Percentiles rank a stretch among this genome's conserved stretches.
Evolutionary conservation across 2,888 invertebrate species (phyloP).

Genomic region (Diaphora mendica): DNA sequence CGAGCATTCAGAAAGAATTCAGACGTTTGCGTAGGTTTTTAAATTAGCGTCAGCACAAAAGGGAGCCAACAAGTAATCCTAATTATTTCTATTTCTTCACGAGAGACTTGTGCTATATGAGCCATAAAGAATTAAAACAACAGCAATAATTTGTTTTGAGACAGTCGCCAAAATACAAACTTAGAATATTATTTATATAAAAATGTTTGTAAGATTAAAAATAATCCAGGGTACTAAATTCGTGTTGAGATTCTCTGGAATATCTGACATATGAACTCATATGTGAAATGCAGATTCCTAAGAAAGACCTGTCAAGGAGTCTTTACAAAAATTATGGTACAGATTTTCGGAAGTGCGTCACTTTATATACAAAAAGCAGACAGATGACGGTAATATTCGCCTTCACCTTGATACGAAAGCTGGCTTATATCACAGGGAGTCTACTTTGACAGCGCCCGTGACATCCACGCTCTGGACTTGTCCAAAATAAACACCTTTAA

Average conservation of each 20-base stretch:
- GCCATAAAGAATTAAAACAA: slow-evolving; percentile 59
- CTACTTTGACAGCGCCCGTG: slow-evolving; percentile 78
- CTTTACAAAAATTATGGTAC: slow-evolving; percentile 36
- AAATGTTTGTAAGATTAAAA: slow-evolving; percentile 22
- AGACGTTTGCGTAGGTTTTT: slow-evolving; percentile 36
- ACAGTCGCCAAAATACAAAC: slow-evolving; percentile 43
- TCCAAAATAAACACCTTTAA: slow-evolving; percentile 78
- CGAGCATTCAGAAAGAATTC: slow-evolving; percentile 22
- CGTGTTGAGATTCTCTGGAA: not conserved
- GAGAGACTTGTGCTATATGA: slow-evolving; percentile 63
- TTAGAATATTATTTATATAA: slow-evolving; percentile 23
- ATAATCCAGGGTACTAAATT: slow-evolving; percentile 1
- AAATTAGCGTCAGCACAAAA: slow-evolving; percentile 46
- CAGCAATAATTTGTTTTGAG: slow-evolving; percentile 42
- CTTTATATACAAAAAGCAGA: slow-evolving; percentile 74
- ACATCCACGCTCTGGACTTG: slow-evolving; percentile 68
- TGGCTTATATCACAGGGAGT: slow-evolving; percentile 75
- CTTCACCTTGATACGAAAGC: slow-evolving; percentile 80
- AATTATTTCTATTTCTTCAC: slow-evolving; percentile 66
- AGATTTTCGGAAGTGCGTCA: slow-evolving; percentile 61
- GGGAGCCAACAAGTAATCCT: slow-evolving; percentile 44
- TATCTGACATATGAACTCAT: not conserved
- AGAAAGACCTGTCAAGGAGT: slow-evolving; percentile 20
- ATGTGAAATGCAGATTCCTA: not conserved
- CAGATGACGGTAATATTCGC: slow-evolving; percentile 72